A percentile compares a stretch with the other conserved stretches of the same genome.
Evolutionary conservation across 2,888 invertebrate genomes (phyloP).

Genomic region (Achlya flavicornis): DNA sequence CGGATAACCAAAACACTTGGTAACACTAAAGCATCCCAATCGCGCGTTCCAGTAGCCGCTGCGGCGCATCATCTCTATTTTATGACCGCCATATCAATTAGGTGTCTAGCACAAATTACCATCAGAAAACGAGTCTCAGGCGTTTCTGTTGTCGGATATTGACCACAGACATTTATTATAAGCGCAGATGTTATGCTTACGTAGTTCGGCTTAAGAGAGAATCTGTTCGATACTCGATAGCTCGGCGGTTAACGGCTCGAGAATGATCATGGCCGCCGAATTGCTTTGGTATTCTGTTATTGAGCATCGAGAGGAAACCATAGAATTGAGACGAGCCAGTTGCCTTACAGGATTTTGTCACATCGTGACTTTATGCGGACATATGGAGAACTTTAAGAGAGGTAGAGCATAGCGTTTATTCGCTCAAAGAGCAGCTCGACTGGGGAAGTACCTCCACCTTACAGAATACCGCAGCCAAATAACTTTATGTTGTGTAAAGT

Average conservation of each 20-base stretch:
- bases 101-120: conserved; percentile 21
- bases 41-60: conserved; percentile 34
- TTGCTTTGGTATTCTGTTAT: neutral
- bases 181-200: neutral
- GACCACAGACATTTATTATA: conserved; percentile 18
- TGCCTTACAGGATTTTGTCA: too few relatives aligned
- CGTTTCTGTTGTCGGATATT: conserved; percentile 9
- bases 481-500: too few relatives aligned
- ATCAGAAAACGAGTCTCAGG: conserved; percentile 8
- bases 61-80: conserved; percentile 23
- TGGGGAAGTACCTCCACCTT: too few relatives aligned
- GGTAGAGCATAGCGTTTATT: too few relatives aligned
- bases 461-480: too few relatives aligned
- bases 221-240: neutral
- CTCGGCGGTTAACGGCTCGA: neutral
- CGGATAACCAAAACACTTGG: conserved; percentile 9
- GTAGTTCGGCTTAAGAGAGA: conserved; percentile 7
- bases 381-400: too few relatives aligned
- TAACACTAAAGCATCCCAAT: neutral
- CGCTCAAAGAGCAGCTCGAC: too few relatives aligned
- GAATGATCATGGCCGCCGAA: neutral
- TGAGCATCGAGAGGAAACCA: neutral
- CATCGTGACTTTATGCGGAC: too few relatives aligned
- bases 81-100: conserved; percentile 56
- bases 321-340: too few relatives aligned